These are phyloP conservation scores for Chrysopa pallens DNA, from an alignment of 1,140 invertebrate genomes.

Conservation along the genomic window DNA sequence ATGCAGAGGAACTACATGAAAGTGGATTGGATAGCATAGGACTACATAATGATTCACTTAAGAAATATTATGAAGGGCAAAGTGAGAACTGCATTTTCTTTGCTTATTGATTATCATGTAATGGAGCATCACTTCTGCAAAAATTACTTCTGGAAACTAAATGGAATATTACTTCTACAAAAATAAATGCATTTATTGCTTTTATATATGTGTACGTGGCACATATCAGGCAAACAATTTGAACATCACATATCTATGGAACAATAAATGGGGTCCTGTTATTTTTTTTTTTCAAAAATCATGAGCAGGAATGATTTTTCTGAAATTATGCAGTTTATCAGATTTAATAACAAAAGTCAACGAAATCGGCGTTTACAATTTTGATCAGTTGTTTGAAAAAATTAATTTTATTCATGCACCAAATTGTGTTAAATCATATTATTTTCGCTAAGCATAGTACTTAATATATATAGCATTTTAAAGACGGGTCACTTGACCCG, in stretches of 20 bases:
- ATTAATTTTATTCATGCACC: too few relatives aligned
- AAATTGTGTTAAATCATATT: too few relatives aligned
- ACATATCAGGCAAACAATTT: constrained; percentile 14
- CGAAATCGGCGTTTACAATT: constrained; percentile 12
- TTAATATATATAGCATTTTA: too few relatives aligned
- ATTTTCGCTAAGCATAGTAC: too few relatives aligned
- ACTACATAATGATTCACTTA: constrained; percentile 2
- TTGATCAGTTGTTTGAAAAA: too few relatives aligned
- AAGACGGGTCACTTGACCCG: too few relatives aligned
- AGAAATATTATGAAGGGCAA: background rate
- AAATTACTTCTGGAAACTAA: constrained; percentile 7
- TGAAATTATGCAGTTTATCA: constrained; percentile 18
- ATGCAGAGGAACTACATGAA: constrained; percentile 2
- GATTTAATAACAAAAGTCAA: constrained; percentile 16
- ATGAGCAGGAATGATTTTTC: constrained; percentile 14
- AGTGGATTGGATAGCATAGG: constrained; percentile 2
- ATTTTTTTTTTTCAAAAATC: constrained; percentile 13
- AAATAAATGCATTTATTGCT: constrained; percentile 15
- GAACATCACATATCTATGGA: constrained; percentile 7
- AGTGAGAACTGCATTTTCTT: constrained; percentile 8
- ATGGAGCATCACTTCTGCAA: constrained; percentile 9
- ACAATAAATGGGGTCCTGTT: constrained; percentile 8
- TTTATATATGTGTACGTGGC: constrained; percentile 14
- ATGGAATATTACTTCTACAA: constrained; percentile 9
- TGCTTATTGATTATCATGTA: constrained; percentile 11